phyloP scores from a whole-genome alignment of 2,888 invertebrate species.

The Lutraria lutraria region DNA sequence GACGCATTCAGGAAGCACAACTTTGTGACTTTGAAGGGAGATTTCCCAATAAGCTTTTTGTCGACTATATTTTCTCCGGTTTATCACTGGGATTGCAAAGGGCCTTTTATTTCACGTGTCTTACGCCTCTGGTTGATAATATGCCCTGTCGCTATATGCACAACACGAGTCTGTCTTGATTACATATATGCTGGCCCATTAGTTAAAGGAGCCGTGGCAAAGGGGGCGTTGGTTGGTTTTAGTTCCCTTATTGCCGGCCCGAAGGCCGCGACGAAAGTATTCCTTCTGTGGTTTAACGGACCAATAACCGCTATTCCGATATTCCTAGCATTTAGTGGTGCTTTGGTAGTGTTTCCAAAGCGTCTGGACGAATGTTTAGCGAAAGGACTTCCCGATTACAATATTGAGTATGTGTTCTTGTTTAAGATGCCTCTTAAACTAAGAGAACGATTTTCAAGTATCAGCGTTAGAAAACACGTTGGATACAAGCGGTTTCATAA shows the following conservation, averaged over 20 bases:
- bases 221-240: constrained; percentile 54
- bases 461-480: background rate
- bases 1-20: background rate
- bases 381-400: constrained; percentile 5
- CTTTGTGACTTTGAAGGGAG: constrained; percentile 16
- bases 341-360: constrained; percentile 29
- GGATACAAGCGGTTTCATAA: constrained; percentile 28
- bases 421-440: constrained; percentile 17
- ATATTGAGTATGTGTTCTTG: background rate
- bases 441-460: constrained; percentile 25
- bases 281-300: constrained; percentile 46
- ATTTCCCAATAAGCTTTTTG: constrained; percentile 45
- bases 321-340: constrained; percentile 50
- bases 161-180: constrained; percentile 42
- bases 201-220: constrained; percentile 46
- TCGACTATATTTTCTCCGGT: constrained; percentile 43
- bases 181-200: constrained; percentile 36
- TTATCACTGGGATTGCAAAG: constrained; percentile 19
- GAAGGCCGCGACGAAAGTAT: constrained; percentile 31
- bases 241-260: constrained; percentile 54
- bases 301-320: constrained; percentile 42
- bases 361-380: constrained; percentile 13
- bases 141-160: constrained; percentile 42
- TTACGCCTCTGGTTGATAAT: constrained; percentile 43
- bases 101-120: constrained; percentile 39